A percentile compares a stretch with the other conserved stretches of the same genome.
phyloP scores from a whole-genome alignment of 2,113 vertebrate genomes.

The Pampusana beccarii region DNA sequence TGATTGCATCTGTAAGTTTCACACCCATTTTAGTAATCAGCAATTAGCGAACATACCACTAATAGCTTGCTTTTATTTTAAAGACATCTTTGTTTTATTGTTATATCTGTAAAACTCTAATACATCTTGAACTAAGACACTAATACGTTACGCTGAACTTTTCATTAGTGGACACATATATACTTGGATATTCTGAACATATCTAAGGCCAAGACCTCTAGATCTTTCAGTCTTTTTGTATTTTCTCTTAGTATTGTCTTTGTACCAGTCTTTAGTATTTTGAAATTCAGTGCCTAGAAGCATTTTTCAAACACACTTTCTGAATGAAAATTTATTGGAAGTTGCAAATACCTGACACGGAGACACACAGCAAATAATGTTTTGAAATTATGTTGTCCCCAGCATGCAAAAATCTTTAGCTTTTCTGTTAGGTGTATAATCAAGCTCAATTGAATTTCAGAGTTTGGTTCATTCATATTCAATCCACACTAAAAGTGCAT shows the following conservation, averaged over 20 bases:
- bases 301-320: not conserved
- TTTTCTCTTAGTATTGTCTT: too few relatives aligned
- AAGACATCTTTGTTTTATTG: not conserved
- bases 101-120: not conserved
- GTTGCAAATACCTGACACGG: not conserved
- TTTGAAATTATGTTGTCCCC: not conserved
- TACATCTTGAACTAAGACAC: not conserved
- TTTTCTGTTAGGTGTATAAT: not conserved
- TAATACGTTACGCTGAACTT: not conserved
- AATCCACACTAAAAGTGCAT: not conserved
- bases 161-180: not conserved
- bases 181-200: not conserved
- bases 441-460: not conserved
- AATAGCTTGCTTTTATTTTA: not conserved
- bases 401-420: not conserved
- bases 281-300: not conserved
- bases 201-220: not conserved
- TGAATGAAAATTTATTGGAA: not conserved
- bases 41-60: not conserved
- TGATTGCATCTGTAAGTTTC: not conserved
- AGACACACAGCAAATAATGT: not conserved
- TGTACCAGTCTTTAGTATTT: not conserved
- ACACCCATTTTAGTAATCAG: not conserved
- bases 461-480: not conserved
- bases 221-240: not conserved